A percentile compares a stretch with the other conserved stretches of the same genome.
Conservation (phyloP, 1,140 invertebrate genomes). For the Ladona fulva region DNA sequence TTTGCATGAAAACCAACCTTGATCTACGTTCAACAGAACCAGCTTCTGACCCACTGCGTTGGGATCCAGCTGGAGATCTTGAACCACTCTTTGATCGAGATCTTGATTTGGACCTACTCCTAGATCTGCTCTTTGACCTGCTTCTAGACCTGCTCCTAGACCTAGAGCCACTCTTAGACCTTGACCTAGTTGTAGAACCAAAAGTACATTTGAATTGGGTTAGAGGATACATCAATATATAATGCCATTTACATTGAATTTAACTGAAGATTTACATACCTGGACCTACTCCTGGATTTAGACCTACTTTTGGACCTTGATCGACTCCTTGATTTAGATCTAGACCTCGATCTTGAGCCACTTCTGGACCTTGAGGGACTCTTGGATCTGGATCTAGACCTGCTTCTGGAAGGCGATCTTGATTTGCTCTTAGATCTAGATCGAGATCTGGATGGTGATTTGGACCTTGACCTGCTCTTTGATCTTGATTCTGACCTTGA, state of each 20-base stretch:
- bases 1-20: slow-evolving; percentile 20
- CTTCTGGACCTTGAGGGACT: slow-evolving; percentile 25
- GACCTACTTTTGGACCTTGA: slow-evolving; percentile 27
- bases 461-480: slow-evolving; percentile 28
- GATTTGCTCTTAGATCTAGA: slow-evolving; percentile 30
- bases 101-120: slow-evolving; percentile 25
- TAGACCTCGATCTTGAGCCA: slow-evolving; percentile 23
- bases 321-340: slow-evolving; percentile 28
- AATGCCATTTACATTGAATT: slow-evolving; percentile 28
- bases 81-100: slow-evolving; percentile 36
- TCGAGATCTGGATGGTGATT: slow-evolving; percentile 28
- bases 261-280: slow-evolving; percentile 17
- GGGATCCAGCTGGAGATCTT: slow-evolving; percentile 38
- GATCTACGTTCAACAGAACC: slow-evolving; percentile 28
- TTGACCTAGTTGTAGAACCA: slow-evolving; percentile 28
- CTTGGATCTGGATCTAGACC: slow-evolving; percentile 28
- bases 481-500: slow-evolving; percentile 24
- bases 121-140: slow-evolving; percentile 27
- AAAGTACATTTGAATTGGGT: slow-evolving; percentile 20
- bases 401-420: slow-evolving; percentile 26
- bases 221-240: slow-evolving; percentile 27
- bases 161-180: slow-evolving; percentile 26
- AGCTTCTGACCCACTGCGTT: slow-evolving; percentile 33
- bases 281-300: slow-evolving; percentile 26
- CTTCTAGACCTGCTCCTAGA: slow-evolving; percentile 22